Conservation (phyloP, 2,888 invertebrate species). For the Phortica okadai region DNA sequence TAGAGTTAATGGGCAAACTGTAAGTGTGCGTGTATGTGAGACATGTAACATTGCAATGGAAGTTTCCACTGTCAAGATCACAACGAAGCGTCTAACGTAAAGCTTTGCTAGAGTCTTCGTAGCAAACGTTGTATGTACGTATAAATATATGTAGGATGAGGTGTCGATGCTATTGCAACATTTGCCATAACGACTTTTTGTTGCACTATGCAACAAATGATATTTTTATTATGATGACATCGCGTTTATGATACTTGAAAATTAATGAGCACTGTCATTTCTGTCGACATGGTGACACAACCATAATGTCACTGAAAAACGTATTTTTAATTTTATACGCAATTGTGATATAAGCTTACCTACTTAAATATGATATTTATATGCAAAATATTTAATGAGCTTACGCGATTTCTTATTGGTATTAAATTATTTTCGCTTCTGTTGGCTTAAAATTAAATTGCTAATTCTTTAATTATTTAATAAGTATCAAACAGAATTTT, state of each 20-base stretch:
- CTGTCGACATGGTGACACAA: neutral
- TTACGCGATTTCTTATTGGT: no score
- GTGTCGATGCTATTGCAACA: neutral
- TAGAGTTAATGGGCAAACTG: neutral
- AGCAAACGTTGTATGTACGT: no score
- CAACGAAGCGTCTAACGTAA: neutral
- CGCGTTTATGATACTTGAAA: conserved; percentile 30
- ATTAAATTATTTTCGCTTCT: no score
- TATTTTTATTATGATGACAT: conserved; percentile 37
- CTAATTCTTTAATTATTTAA: no score
- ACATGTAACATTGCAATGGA: neutral
- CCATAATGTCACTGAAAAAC: neutral
- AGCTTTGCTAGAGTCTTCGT: neutral
- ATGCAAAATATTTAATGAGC: no score
- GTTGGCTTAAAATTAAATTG: no score
- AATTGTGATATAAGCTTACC: neutral
- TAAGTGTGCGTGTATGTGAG: neutral
- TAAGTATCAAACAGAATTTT: no score
- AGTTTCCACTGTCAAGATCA: neutral
- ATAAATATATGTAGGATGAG: neutral
- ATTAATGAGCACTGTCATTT: conserved; percentile 23
- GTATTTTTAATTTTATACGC: neutral
- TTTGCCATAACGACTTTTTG: conserved; percentile 19
- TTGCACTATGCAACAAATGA: conserved; percentile 27
- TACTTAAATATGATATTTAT: no score